These are phyloP conservation scores for Ahaetulla prasina DNA, from an alignment of 2,113 vertebrate genomes.

Conservation along the genomic window DNA sequence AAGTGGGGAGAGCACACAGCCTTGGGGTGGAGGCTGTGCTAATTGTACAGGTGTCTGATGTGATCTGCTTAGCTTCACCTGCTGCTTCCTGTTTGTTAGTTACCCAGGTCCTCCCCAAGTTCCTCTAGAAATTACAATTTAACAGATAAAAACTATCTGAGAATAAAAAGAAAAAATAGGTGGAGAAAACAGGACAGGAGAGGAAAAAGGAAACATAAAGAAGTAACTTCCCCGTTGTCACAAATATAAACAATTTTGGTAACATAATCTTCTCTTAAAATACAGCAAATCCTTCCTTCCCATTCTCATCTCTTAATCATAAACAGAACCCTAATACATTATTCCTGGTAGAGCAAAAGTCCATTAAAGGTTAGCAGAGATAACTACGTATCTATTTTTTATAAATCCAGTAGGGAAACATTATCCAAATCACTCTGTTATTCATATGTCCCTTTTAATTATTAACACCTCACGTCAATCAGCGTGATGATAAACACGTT, in stretches of 20 bases:
- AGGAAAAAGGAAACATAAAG: neutral
- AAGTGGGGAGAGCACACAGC: no score
- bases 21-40: no score
- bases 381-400: neutral
- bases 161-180: neutral
- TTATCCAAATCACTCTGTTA: neutral
- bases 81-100: no score
- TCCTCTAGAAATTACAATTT: neutral
- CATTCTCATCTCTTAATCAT: neutral
- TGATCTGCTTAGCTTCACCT: no score
- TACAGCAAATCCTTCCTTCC: neutral
- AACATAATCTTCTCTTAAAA: neutral
- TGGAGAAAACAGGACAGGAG: neutral
- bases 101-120: neutral
- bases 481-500: neutral
- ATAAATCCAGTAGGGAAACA: neutral
- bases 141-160: neutral
- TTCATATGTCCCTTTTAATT: neutral
- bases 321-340: neutral
- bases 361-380: neutral
- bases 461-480: neutral
- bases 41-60: no score
- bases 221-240: neutral
- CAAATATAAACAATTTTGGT: neutral
- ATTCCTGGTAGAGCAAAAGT: neutral